A percentile compares a stretch with the other conserved stretches of the same genome.
Evolutionary conservation across 2,113 vertebrate genomes (phyloP).

Genomic region (Trichomycterus rosablanca): DNA sequence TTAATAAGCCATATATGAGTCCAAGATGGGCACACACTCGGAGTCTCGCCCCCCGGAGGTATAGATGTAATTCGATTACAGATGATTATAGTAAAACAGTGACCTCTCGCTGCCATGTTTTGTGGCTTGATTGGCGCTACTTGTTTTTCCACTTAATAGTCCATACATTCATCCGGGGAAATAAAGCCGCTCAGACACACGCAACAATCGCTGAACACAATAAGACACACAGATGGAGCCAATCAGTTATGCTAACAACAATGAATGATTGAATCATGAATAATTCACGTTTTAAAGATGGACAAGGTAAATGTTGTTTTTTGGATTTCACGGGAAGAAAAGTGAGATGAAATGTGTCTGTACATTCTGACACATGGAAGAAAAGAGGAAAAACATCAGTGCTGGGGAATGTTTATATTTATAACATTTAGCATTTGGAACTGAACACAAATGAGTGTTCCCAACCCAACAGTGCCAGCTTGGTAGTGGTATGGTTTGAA

Average conservation of each 20-base stretch:
- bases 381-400: no score
- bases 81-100: conserved; percentile 3
- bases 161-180: conserved; percentile 3
- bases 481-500: no score
- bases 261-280: conserved; percentile 71
- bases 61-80: conserved; percentile 26
- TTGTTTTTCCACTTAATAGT: no score
- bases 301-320: conserved; percentile 64
- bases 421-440: no score
- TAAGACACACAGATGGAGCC: conserved; percentile 53
- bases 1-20: conserved; percentile 10
- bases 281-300: conserved; percentile 76
- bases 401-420: no score
- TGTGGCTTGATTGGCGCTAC: no score
- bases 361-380: no score
- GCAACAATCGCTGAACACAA: conserved; percentile 8
- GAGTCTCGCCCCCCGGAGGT: background rate
- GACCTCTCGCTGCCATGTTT: conserved; percentile 18
- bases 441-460: no score
- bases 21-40: conserved; percentile 11
- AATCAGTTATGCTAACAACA: conserved; percentile 60
- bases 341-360: no score
- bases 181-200: background rate
- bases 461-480: no score
- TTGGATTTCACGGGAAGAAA: conserved; percentile 56